Base-by-base conservation (phyloP, 2,888 invertebrate species). In the Dascillus cervinus region DNA sequence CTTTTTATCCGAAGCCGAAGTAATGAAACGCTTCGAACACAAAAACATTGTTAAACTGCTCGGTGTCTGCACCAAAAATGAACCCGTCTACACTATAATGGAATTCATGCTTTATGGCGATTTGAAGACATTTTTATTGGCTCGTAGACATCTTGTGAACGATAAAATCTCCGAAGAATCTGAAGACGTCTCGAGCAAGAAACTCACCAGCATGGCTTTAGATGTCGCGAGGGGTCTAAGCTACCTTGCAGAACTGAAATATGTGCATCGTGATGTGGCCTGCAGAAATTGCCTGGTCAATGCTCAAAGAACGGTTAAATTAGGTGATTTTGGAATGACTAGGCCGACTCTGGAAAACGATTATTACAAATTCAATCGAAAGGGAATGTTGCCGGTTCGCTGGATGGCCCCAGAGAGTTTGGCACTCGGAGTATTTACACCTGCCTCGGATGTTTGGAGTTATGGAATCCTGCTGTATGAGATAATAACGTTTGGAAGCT, bases 341-440 rank as follows among this genome's bases (percentile, higher is more conserved):
- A 72, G 92, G 23, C 80, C 85, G 1, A 85, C 86, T 60, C 85
- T 79, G 59, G 89, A 90, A 51, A 83, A 82, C 43, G 90, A 90
- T 60, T 90, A 90, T 62, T 92, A 92, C 65, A 79, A 82, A 43
- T 90, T 91, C 59, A 85, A 82, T 55, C 77, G 89, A 41, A 86
- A 84, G 66, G 84, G 85, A 56, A 82, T 87, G 81, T 65, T 90
- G 44, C 90, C 90, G 0, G 88, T 91, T 4, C 72, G 90, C 39
- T 92, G 92, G 91, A 91, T 92, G 91, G 81, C 91, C 1, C 91
- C 91, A 0, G 92, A 92, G 65, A 83, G 85, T 46, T 66, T 92
- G 9, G 78, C 75, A 2, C 69, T 83, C 12, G 91, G 91, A 6
- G 72, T 87, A 31, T 92, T 90, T 62, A 86, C 88, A 1, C 76